Conservation (phyloP, 2,888 invertebrate species). For the Zonitis immaculata region DNA sequence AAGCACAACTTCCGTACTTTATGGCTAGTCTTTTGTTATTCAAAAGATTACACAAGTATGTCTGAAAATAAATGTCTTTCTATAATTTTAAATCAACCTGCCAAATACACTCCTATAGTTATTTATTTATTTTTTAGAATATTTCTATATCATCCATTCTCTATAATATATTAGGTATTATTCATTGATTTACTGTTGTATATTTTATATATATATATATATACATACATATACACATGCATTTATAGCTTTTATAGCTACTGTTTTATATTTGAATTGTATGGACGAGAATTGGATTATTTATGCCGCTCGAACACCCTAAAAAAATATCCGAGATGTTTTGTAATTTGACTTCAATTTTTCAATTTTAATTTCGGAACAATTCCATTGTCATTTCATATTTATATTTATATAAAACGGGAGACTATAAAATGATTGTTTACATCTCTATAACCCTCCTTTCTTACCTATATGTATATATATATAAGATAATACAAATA, state of each 20-base stretch:
- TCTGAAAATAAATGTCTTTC: conserved; percentile 36
- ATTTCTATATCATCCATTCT: conserved; percentile 7
- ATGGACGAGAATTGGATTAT: conserved; percentile 8
- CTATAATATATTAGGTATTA: conserved; percentile 12
- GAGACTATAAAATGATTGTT: conserved; percentile 13
- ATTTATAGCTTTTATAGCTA: conserved; percentile 6
- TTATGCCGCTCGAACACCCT: conserved; percentile 4
- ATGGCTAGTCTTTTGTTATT: conserved; percentile 37
- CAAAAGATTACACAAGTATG: conserved; percentile 38
- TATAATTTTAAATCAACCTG: conserved; percentile 34
- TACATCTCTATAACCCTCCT: conserved; percentile 15
- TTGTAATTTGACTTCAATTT: no score
- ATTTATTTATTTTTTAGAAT: conserved; percentile 10
- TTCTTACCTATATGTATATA: conserved; percentile 4
- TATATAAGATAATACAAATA: background rate
- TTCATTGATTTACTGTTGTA: conserved; percentile 10
- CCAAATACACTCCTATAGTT: conserved; percentile 36
- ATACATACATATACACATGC: no score
- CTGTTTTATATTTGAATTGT: conserved; percentile 7
- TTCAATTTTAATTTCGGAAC: no score
- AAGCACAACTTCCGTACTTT: conserved; percentile 35
- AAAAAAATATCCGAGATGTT: no score
- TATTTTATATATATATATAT: conserved; percentile 9
- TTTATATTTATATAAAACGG: no score
- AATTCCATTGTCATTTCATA: no score